Conservation (phyloP, 1,140 invertebrate species). For the Drosophila willistoni region DNA sequence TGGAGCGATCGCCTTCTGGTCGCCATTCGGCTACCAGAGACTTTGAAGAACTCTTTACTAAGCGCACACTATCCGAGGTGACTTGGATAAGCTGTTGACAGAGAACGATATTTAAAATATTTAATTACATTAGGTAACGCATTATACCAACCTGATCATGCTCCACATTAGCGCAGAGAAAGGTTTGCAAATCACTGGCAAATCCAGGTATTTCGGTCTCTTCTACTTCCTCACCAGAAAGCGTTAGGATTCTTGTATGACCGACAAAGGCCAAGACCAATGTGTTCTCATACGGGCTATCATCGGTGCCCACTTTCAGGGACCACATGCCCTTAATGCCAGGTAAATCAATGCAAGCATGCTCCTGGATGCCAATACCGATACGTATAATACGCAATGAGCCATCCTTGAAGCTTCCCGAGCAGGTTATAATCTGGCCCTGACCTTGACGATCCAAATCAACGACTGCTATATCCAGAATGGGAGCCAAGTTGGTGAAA, state of each 20-base stretch:
- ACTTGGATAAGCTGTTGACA: conserved; percentile 84
- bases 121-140: neutral
- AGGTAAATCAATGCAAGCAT: conserved; percentile 97
- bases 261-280: conserved; percentile 97
- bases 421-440: conserved; percentile 98
- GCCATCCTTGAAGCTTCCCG: conserved; percentile 98
- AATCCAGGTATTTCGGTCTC: conserved; percentile 97
- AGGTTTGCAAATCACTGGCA: conserved; percentile 95
- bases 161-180: conserved; percentile 95
- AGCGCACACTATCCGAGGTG: conserved; percentile 88
- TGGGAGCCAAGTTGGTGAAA: conserved; percentile 98
- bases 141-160: conserved; percentile 86
- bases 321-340: conserved; percentile 99
- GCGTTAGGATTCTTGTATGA: conserved; percentile 93
- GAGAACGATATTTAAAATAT: neutral
- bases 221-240: conserved; percentile 98
- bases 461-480: conserved; percentile 98
- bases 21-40: conserved; percentile 91
- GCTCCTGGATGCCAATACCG: conserved; percentile 98
- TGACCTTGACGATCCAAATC: conserved; percentile 98
- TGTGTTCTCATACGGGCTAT: conserved; percentile 89
- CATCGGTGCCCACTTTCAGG: conserved; percentile 88
- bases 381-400: conserved; percentile 98
- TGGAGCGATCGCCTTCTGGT: conserved; percentile 89
- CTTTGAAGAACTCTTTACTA: conserved; percentile 88